Evolutionary conservation across 1,140 invertebrate genomes (phyloP).

Genomic region (Drosophila kepulauana): DNA sequence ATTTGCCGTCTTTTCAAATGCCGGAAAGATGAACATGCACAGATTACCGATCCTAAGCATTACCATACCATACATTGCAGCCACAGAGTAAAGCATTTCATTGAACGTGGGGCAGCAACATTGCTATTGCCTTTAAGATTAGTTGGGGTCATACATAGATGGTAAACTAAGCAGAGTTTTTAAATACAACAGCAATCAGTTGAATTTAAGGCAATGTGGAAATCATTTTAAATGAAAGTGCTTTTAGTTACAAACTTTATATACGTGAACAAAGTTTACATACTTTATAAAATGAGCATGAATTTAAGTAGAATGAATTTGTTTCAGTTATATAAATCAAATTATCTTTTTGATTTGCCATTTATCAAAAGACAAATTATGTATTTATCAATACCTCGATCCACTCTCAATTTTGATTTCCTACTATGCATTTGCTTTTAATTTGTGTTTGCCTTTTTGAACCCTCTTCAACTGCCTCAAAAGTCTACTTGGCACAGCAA

Average conservation of each 20-base stretch:
- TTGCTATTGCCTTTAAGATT: not conserved
- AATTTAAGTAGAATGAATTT: no score
- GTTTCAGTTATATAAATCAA: no score
- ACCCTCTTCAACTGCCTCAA: not conserved
- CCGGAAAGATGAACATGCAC: slow-evolving; percentile 72
- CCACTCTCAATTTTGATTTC: no score
- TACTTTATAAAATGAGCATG: no score
- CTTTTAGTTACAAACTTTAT: no score
- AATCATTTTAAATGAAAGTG: not conserved
- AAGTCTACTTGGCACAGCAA: not conserved
- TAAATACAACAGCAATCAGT: not conserved
- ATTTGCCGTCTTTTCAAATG: slow-evolving; percentile 65
- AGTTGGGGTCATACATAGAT: not conserved
- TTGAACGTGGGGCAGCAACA: not conserved
- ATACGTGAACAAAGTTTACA: no score
- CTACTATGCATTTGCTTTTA: no score
- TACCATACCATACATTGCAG: not conserved
- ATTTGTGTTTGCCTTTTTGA: no score
- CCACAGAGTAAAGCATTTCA: not conserved
- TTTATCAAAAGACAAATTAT: no score
- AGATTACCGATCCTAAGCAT: slow-evolving; percentile 54
- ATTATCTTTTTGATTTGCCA: no score
- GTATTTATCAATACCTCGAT: no score
- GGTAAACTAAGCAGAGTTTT: not conserved
- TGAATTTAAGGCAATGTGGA: not conserved